Evolutionary conservation across 2,797 vertebrate species (phyloP).

Genomic region (Aselliscus stoliczkanus): DNA sequence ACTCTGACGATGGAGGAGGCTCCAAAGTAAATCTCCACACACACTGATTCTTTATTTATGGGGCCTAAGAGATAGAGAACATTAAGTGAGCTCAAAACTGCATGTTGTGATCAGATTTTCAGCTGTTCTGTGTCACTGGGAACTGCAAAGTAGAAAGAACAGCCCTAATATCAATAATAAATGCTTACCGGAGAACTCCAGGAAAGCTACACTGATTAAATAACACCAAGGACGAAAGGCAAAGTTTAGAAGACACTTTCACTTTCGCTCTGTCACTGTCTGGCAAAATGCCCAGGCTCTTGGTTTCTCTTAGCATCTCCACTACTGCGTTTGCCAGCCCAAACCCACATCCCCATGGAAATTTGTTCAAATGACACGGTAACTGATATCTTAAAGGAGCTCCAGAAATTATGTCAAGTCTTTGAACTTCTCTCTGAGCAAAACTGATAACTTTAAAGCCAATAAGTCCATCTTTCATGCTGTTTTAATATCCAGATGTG

Average conservation of each 20-base stretch:
- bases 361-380: background rate
- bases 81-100: background rate
- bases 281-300: background rate
- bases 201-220: constrained; percentile 11
- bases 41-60: constrained; percentile 43
- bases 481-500: background rate
- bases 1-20: background rate
- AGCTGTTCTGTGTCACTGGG: constrained; percentile 25
- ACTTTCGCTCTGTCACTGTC: background rate
- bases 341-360: background rate
- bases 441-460: background rate
- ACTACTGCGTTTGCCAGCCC: background rate
- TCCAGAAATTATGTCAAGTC: background rate
- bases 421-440: background rate
- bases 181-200: constrained; percentile 6
- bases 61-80: background rate
- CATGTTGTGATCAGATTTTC: constrained; percentile 31
- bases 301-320: background rate
- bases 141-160: constrained; percentile 41
- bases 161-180: constrained; percentile 44
- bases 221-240: background rate
- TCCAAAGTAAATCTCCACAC: background rate
- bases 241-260: background rate
- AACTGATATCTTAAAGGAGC: constrained; percentile 2
- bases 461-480: background rate